Percentiles rank a stretch among this genome's conserved stretches.
Evolutionary conservation across 2,888 invertebrate genomes (phyloP).

Genomic region (Cremastinae sp.): DNA sequence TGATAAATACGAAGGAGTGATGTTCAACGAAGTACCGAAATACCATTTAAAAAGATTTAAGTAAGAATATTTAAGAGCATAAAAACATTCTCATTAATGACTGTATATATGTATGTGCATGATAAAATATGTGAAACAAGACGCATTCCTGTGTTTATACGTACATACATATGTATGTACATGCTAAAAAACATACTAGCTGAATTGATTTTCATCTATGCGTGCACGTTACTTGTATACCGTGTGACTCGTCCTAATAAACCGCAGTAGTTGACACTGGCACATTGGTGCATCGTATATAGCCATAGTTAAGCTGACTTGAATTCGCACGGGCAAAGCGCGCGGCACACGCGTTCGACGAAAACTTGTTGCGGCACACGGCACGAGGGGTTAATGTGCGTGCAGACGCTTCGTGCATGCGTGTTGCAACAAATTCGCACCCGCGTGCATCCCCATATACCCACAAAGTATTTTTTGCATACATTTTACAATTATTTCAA

Average conservation of each 20-base stretch:
- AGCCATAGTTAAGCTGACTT: constrained; percentile 28
- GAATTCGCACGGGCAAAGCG: constrained; percentile 34
- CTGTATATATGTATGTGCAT: too few species aligned
- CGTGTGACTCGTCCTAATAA: constrained; percentile 35
- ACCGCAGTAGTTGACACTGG: constrained; percentile 45
- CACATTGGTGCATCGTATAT: constrained; percentile 36
- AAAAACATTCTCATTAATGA: too few species aligned
- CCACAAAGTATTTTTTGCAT: constrained; percentile 51
- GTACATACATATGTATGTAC: too few species aligned
- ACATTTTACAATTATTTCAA: constrained; percentile 65
- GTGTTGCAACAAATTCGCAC: constrained; percentile 40
- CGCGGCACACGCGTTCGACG: constrained; percentile 55
- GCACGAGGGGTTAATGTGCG: constrained; percentile 53
- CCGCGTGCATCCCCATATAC: constrained; percentile 39
- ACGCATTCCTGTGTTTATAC: constrained; percentile 20
- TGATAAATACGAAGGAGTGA: too few species aligned
- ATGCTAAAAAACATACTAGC: constrained; percentile 36
- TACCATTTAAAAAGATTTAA: too few species aligned
- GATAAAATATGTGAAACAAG: constrained; percentile 1
- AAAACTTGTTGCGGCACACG: constrained; percentile 68
- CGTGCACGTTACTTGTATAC: constrained; percentile 5
- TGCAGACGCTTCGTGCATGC: constrained; percentile 48
- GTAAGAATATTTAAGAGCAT: background rate
- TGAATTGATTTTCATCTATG: constrained; percentile 49
- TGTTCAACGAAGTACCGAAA: too few species aligned